Base-by-base conservation (phyloP, 2,113 vertebrate genomes). In the Heloderma charlesbogerti region DNA sequence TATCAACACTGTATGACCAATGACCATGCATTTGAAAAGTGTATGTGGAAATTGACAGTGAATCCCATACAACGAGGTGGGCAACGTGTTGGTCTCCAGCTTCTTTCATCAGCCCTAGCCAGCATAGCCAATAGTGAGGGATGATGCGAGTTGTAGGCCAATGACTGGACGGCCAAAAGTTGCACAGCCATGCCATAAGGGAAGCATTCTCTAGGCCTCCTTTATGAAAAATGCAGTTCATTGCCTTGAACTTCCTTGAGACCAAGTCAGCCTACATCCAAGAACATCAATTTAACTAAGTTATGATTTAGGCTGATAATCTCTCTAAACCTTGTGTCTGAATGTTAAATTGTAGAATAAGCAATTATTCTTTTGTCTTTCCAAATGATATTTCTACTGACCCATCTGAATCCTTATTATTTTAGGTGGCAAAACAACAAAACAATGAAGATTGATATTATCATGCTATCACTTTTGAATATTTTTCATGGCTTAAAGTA, bases 351-450 rank as follows among this genome's bases (percentile, higher is more conserved):
- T 40, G 16, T 48, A 72, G 48, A 57, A 89, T 22, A 60, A 60
- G 29, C n/a, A 43, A 75, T 89, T 74, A 89, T 43, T 34, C 34
- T 29, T 34, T 82, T 72, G 27, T 83, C 25, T 27, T 84, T 60
- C 51, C 29, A 92, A 91, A 37, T 84, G 82, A 63, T 78, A 57
- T 43, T 89, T 82, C 84, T 89, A 16, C 3, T 72, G 80, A 0
- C 66, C 84, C 4, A 15, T 84, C 91, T 60, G 82, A 81, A 77
- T 0, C 0, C 20, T 25, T 83, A 67, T 92, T 29, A 40, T 60
- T 18, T 87, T 82, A 86, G 48, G 31, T 88, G 88, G 51, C 13
- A 77, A 22, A 87, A 29, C 13, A 92, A 77, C 51, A 90, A 94
- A 90, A 37, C 85, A 16, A 87, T 74, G 37, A 75, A 34, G 57